phyloP scores from a whole-genome alignment of 2,113 vertebrate species.

The Poecile atricapillus region DNA sequence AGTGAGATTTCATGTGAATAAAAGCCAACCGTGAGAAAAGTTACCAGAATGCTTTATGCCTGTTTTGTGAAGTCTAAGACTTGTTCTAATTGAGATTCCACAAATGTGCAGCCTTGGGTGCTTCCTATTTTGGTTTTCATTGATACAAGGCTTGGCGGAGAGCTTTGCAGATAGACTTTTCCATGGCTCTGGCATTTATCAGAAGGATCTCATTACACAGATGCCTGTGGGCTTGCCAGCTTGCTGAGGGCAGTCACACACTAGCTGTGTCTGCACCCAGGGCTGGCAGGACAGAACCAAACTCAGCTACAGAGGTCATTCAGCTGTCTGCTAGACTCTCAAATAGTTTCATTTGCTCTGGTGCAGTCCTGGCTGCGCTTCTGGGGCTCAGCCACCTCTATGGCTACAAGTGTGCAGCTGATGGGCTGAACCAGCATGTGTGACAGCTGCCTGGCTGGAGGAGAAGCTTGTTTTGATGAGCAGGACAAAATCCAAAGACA shows the following conservation, averaged over 20 bases:
- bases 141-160: not conserved
- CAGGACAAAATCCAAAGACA: not conserved
- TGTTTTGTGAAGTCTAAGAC: not conserved
- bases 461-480: not conserved
- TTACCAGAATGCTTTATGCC: not conserved
- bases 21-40: not conserved
- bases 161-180: not conserved
- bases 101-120: not conserved
- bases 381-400: not conserved
- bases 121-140: not conserved
- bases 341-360: not conserved
- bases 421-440: not conserved
- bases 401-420: not conserved
- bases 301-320: not conserved
- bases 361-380: not conserved
- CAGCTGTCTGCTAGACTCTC: not conserved
- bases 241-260: not conserved
- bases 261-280: not conserved
- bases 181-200: not conserved
- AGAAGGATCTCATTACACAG: not conserved
- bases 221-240: not conserved
- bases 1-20: not conserved
- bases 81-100: not conserved
- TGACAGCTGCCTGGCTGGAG: not conserved
- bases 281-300: not conserved